Percentiles rank a stretch among this genome's conserved stretches.
phyloP scores from a whole-genome alignment of 2,888 invertebrate species.

The Ectemnius continuus region DNA sequence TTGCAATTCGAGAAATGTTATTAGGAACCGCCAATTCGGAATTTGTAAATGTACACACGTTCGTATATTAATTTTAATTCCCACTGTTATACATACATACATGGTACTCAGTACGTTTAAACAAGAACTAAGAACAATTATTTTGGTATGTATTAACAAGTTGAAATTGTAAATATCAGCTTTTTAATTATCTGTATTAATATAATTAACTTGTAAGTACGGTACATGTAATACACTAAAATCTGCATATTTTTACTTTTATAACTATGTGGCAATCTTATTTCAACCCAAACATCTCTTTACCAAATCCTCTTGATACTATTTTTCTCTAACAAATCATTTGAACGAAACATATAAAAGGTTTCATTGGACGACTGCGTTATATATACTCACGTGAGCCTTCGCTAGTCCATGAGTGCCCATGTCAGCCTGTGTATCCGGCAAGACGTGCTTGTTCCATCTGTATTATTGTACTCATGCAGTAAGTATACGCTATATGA shows the following conservation, averaged over 20 bases:
- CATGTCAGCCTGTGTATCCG: not conserved
- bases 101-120: conserved; percentile 37
- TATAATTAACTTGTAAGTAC: conserved; percentile 64
- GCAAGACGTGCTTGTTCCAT: not conserved
- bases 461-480: not conserved
- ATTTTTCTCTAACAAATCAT: too few relatives aligned
- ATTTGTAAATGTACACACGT: not conserved
- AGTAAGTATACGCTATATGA: not conserved
- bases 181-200: conserved; percentile 46
- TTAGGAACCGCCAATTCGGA: too few relatives aligned
- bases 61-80: conserved; percentile 42
- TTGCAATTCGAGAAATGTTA: not conserved
- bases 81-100: conserved; percentile 34
- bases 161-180: conserved; percentile 46
- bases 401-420: too few relatives aligned
- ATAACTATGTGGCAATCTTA: conserved; percentile 63
- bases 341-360: too few relatives aligned
- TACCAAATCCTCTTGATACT: too few relatives aligned
- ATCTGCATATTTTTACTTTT: conserved; percentile 71
- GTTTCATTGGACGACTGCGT: too few relatives aligned
- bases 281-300: conserved; percentile 29
- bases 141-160: conserved; percentile 24
- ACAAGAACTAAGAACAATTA: conserved; percentile 31
- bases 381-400: too few relatives aligned
- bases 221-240: conserved; percentile 68